Conservation (phyloP, 2,888 invertebrate genomes). For the Drosophila mayaguana region DNA sequence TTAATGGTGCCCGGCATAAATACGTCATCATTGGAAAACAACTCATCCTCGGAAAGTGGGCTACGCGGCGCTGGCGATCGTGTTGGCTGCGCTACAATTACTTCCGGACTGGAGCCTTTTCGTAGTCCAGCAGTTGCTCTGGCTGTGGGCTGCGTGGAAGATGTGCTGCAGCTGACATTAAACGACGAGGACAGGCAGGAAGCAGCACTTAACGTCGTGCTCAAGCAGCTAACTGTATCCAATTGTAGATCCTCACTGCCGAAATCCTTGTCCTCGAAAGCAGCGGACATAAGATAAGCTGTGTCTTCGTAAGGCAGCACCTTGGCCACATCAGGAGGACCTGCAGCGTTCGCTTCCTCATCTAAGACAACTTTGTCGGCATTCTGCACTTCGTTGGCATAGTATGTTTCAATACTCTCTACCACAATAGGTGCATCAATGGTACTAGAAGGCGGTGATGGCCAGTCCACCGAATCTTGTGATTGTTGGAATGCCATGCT, state of each 20-base stretch:
- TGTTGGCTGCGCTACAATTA: constrained; percentile 88
- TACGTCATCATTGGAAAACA: constrained; percentile 87
- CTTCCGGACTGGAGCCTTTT: constrained; percentile 83
- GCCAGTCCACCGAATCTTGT: constrained; percentile 92
- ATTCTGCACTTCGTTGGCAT: constrained; percentile 91
- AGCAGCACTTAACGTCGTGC: constrained; percentile 83
- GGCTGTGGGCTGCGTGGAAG: constrained; percentile 77
- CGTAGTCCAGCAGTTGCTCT: constrained; percentile 54
- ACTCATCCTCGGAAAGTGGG: constrained; percentile 88
- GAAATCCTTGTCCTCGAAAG: constrained; percentile 80
- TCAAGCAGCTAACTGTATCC: constrained; percentile 82
- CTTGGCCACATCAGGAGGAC: constrained; percentile 83
- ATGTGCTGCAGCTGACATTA: constrained; percentile 83
- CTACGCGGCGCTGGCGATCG: constrained; percentile 88
- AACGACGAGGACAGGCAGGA: constrained; percentile 83
- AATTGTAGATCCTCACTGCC: constrained; percentile 76
- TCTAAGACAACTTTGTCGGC: constrained; percentile 91
- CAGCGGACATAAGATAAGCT: constrained; percentile 83
- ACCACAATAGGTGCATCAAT: constrained; percentile 89
- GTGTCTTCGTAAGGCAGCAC: constrained; percentile 84
- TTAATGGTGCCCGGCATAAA: constrained; percentile 87
- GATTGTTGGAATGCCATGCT: constrained; percentile 85
- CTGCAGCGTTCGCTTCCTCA: constrained; percentile 83
- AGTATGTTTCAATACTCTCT: constrained; percentile 92
- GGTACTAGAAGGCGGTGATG: constrained; percentile 91